A percentile compares a stretch with the other conserved stretches of the same genome.
phyloP scores from a whole-genome alignment of 2,888 invertebrate species.

The Drosophila nigritarsus region DNA sequence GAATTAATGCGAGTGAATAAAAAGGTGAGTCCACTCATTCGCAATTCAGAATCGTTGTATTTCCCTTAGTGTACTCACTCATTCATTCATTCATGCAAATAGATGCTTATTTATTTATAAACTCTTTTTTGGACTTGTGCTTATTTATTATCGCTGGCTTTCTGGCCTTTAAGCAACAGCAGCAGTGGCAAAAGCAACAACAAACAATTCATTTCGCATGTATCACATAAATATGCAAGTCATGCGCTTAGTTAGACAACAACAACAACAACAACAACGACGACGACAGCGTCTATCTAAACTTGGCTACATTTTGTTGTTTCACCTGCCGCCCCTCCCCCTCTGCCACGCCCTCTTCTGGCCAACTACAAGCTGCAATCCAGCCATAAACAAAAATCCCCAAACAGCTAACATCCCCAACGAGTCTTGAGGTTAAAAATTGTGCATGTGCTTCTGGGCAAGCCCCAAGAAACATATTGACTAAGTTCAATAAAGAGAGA shows the following conservation, averaged over 20 bases:
- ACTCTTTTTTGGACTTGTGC: conserved; percentile 37
- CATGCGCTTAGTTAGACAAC: conserved; percentile 67
- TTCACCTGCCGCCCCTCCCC: background rate
- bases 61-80: conserved; percentile 9
- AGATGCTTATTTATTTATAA: conserved; percentile 69
- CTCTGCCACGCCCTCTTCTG: background rate
- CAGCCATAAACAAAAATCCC: conserved; percentile 33
- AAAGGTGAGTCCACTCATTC: background rate
- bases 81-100: conserved; percentile 20
- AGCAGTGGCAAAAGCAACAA: conserved; percentile 12
- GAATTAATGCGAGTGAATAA: background rate
- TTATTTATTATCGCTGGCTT: conserved; percentile 53
- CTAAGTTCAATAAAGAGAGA: conserved; percentile 8
- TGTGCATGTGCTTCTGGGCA: conserved; percentile 23
- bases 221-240: conserved; percentile 74
- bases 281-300: conserved; percentile 33
- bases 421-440: conserved; percentile 38
- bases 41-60: background rate
- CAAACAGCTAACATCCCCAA: conserved; percentile 26
- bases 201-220: conserved; percentile 72
- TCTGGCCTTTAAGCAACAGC: conserved; percentile 26
- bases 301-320: conserved; percentile 14
- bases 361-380: conserved; percentile 39
- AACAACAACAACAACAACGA: conserved; percentile 19
- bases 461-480: conserved; percentile 16